Conservation (phyloP, 2,797 vertebrate genomes). For the Cyprinodon diabolis region DNA sequence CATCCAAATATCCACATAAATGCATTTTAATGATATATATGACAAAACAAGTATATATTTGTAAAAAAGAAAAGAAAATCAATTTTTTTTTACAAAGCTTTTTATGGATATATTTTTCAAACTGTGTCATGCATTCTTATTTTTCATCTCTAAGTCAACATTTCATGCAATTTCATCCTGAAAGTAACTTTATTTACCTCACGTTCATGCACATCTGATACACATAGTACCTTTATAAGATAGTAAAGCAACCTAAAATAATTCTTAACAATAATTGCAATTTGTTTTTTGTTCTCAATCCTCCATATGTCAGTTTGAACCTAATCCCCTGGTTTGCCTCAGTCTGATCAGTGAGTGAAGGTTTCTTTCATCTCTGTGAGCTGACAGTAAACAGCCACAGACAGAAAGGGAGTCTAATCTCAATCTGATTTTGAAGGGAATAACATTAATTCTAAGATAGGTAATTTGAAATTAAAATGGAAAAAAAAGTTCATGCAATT, state of each 20-base stretch:
- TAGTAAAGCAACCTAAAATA: background rate
- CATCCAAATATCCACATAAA: background rate
- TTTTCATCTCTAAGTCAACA: background rate
- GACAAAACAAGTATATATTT: background rate
- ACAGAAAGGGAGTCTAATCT: too few species aligned
- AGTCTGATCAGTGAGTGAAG: background rate
- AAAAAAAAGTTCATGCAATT: background rate
- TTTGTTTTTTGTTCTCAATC: background rate
- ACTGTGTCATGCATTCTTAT: background rate
- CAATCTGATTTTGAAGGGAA: background rate
- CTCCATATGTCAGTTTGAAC: background rate
- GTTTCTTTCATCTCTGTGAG: too few species aligned
- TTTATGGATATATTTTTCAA: background rate
- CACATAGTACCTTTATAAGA: background rate
- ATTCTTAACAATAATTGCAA: background rate
- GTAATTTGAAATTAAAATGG: background rate
- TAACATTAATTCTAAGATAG: background rate
- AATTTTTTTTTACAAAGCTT: background rate
- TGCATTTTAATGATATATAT: background rate
- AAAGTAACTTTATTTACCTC: background rate
- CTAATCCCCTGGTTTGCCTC: background rate
- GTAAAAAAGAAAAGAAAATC: background rate
- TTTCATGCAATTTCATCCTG: background rate
- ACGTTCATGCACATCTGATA: background rate
- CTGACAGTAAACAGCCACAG: too few species aligned